Percentiles rank a stretch among this genome's conserved stretches.
phyloP scores from a whole-genome alignment of 2,113 vertebrate genomes.

The Xenus cinereus region DNA sequence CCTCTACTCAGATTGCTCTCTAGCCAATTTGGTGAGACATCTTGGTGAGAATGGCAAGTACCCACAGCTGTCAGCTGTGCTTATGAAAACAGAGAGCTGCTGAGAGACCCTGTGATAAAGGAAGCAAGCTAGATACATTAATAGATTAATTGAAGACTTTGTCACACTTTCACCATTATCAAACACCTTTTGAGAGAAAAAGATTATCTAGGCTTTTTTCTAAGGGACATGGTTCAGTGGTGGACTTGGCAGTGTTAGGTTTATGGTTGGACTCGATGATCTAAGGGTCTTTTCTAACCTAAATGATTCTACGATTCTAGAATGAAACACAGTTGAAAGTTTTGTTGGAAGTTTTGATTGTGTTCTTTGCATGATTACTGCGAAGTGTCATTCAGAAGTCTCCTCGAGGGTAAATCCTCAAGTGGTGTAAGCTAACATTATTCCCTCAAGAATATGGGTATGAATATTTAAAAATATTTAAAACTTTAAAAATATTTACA shows the following conservation, averaged over 20 bases:
- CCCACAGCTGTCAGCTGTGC: not conserved
- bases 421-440: not conserved
- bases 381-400: not conserved
- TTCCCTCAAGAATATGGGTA: not conserved
- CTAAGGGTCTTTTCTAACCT: not conserved
- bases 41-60: not conserved
- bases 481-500: not conserved
- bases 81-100: not conserved
- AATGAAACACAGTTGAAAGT: not conserved
- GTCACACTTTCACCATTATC: not conserved
- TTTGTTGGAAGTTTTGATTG: not conserved
- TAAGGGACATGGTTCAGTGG: not conserved
- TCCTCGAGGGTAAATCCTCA: not conserved
- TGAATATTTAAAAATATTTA: not conserved
- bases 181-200: not conserved
- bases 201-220: not conserved
- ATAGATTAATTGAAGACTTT: not conserved
- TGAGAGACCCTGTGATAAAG: not conserved
- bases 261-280: accelerated
- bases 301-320: not conserved
- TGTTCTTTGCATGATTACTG: not conserved
- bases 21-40: not conserved
- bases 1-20: not conserved
- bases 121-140: not conserved
- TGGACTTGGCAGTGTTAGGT: not conserved